Percentiles rank a stretch among this genome's conserved stretches.
Evolutionary conservation across 2,797 vertebrate species (phyloP).

Genomic region (Takifugu ocellatus): DNA sequence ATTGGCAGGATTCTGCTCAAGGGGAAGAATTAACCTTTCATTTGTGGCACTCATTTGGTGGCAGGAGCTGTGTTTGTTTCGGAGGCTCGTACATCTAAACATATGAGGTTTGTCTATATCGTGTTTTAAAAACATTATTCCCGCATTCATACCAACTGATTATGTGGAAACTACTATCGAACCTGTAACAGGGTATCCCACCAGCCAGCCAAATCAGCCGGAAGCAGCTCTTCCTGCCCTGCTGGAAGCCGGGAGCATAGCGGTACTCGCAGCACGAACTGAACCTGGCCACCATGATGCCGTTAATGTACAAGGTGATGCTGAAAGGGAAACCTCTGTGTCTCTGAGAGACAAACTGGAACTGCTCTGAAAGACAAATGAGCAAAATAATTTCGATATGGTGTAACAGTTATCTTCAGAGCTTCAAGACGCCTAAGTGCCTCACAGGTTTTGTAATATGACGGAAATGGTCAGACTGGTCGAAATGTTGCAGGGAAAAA

Average conservation of each 20-base stretch:
- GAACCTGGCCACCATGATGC: slow-evolving; percentile 73
- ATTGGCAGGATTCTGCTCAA: slow-evolving; percentile 49
- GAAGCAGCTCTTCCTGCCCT: slow-evolving; percentile 78
- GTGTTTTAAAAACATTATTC: slow-evolving; percentile 26
- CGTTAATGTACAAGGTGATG: slow-evolving; percentile 73
- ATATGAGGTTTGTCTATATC: slow-evolving; percentile 45
- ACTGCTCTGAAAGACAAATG: slow-evolving; percentile 65
- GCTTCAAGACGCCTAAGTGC: too few relatives aligned
- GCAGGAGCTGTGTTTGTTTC: slow-evolving; percentile 69
- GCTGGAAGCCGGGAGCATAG: slow-evolving; percentile 77
- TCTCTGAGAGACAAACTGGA: slow-evolving; percentile 78
- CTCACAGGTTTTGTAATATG: too few relatives aligned
- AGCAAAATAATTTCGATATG: not conserved
- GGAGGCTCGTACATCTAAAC: slow-evolving; percentile 73
- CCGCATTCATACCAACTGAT: slow-evolving; percentile 11
- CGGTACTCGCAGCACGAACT: slow-evolving; percentile 84
- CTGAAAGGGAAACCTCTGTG: slow-evolving; percentile 80
- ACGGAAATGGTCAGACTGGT: too few relatives aligned
- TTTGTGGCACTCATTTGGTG: slow-evolving; percentile 68
- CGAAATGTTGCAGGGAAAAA: too few relatives aligned
- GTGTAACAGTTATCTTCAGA: too few relatives aligned
- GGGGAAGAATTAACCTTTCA: slow-evolving; percentile 58
- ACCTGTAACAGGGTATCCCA: slow-evolving; percentile 80
- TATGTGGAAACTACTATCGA: slow-evolving; percentile 25
- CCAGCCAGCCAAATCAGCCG: slow-evolving; percentile 72